Evolutionary conservation across 2,888 invertebrate species (phyloP).

Genomic region (Parnassius mnemosyne): DNA sequence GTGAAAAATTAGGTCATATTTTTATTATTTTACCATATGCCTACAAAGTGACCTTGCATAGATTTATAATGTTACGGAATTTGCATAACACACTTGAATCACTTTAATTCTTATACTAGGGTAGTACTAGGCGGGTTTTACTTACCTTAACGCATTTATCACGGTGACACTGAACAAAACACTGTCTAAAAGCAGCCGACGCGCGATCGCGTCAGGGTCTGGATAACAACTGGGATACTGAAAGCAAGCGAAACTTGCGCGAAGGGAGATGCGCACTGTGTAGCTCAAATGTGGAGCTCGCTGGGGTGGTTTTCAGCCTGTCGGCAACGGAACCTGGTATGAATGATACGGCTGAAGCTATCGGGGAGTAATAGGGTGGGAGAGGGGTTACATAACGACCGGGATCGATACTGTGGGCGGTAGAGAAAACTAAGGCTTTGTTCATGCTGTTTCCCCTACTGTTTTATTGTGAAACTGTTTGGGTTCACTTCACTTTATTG

Average conservation of each 20-base stretch:
- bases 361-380: slow-evolving; percentile 37
- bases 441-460: slow-evolving; percentile 41
- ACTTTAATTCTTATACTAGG: no score
- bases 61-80: no score
- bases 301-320: slow-evolving; percentile 36
- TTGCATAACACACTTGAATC: no score
- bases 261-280: slow-evolving; percentile 48
- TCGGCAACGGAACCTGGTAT: slow-evolving; percentile 53
- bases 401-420: slow-evolving; percentile 65
- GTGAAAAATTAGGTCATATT: slow-evolving; percentile 23
- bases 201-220: slow-evolving; percentile 41
- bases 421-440: slow-evolving; percentile 46
- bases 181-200: slow-evolving; percentile 38
- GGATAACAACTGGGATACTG: slow-evolving; percentile 59
- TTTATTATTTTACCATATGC: not conserved
- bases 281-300: slow-evolving; percentile 34
- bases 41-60: no score
- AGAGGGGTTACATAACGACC: slow-evolving; percentile 62
- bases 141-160: slow-evolving; percentile 73
- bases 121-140: slow-evolving; percentile 12
- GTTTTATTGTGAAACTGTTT: slow-evolving; percentile 40
- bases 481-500: slow-evolving; percentile 36
- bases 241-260: slow-evolving; percentile 43
- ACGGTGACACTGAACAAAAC: slow-evolving; percentile 54
- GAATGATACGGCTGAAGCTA: slow-evolving; percentile 57